phyloP scores from a whole-genome alignment of 2,888 invertebrate genomes.

The Leptothorax acervorum region DNA sequence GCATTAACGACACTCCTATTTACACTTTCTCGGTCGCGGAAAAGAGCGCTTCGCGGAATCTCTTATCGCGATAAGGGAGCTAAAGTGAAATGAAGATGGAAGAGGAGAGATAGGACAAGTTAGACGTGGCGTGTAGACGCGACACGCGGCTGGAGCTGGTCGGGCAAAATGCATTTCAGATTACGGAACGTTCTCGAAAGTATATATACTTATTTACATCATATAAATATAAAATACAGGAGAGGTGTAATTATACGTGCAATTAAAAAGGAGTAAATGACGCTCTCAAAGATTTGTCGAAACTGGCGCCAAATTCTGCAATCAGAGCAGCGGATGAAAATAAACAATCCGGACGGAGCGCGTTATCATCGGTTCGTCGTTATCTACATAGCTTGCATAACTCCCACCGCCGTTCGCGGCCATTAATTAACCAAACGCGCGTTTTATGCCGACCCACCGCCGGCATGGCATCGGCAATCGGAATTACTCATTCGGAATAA shows the following conservation, averaged over 20 bases:
- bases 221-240: neutral
- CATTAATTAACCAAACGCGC: constrained; percentile 56
- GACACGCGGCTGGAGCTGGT: neutral
- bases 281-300: neutral
- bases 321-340: neutral
- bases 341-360: neutral
- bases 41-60: neutral
- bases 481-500: constrained; percentile 32
- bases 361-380: constrained; percentile 21
- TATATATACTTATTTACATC: neutral
- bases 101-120: neutral
- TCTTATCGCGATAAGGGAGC: constrained; percentile 29
- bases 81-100: constrained; percentile 5
- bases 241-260: neutral
- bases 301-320: neutral
- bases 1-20: constrained; percentile 31
- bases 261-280: neutral
- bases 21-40: constrained; percentile 43
- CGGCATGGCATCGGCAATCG: constrained; percentile 35
- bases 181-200: neutral
- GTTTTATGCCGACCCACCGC: constrained; percentile 24
- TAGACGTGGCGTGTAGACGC: neutral
- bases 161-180: neutral
- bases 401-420: constrained; percentile 1
- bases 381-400: constrained; percentile 50